phyloP scores from a whole-genome alignment of 1,140 invertebrate genomes.

The Asobara japonica region DNA sequence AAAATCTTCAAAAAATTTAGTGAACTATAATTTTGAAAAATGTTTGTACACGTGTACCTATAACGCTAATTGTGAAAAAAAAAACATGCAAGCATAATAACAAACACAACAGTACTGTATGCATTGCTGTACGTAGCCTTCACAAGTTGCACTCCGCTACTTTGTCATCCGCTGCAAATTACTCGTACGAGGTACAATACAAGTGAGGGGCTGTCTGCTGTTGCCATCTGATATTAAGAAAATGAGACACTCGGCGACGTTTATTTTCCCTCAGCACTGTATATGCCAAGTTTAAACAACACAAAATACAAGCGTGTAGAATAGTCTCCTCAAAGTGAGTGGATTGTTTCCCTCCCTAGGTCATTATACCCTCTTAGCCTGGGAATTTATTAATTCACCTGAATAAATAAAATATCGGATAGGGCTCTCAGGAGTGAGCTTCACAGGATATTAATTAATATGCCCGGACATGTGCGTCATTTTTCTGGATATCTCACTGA shows the following conservation, averaged over 20 bases:
- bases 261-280: not conserved
- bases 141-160: not conserved
- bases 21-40: too few relatives aligned
- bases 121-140: not conserved
- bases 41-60: too few relatives aligned
- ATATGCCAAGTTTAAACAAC: not conserved
- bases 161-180: slow-evolving; percentile 11
- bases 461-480: slow-evolving; percentile 17
- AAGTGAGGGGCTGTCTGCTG: not conserved
- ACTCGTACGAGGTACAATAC: not conserved
- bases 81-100: not conserved
- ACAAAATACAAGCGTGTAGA: not conserved
- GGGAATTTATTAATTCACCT: not conserved
- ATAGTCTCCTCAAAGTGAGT: not conserved
- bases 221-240: slow-evolving; percentile 12
- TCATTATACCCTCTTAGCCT: not conserved
- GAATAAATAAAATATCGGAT: not conserved
- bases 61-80: not conserved
- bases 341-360: not conserved
- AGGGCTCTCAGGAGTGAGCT: not conserved
- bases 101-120: not conserved
- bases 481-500: slow-evolving; percentile 15
- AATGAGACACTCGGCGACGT: not conserved
- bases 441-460: slow-evolving; percentile 27
- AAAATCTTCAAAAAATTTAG: too few relatives aligned